phyloP scores from a whole-genome alignment of 2,797 vertebrate species.

The Dicrostonyx torquatus region DNA sequence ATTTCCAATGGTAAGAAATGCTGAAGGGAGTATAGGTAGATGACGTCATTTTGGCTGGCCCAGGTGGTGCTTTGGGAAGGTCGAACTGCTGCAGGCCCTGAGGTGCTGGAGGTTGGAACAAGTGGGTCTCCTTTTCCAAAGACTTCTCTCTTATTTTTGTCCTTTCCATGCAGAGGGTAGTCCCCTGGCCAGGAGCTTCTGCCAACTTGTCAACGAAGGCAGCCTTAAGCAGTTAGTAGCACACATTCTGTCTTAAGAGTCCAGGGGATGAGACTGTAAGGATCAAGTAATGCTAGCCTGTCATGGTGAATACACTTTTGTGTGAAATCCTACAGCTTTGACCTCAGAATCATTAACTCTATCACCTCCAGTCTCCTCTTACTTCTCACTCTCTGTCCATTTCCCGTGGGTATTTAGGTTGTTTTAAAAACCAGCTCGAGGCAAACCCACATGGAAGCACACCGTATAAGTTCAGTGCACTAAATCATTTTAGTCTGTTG shows the following conservation, averaged over 20 bases:
- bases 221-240: neutral
- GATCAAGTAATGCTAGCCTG: neutral
- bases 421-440: neutral
- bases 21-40: neutral
- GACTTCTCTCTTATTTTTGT: neutral
- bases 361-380: neutral
- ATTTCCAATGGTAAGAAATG: constrained; percentile 20
- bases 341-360: constrained; percentile 5
- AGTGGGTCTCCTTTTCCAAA: neutral
- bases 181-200: neutral
- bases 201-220: neutral
- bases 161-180: neutral
- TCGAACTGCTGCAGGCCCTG: neutral
- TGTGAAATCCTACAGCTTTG: constrained; percentile 20
- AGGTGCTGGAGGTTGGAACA: neutral
- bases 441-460: neutral
- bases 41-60: neutral
- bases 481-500: constrained; percentile 4
- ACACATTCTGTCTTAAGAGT: neutral
- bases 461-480: neutral
- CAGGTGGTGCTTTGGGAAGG: neutral
- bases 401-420: constrained; percentile 43
- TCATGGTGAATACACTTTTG: neutral
- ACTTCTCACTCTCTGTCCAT: neutral
- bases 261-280: neutral